Evolutionary conservation across 2,797 vertebrate species (phyloP), one percentile per base, ranked within the genome.

Genomic region (Sebastes diaconus): DNA sequence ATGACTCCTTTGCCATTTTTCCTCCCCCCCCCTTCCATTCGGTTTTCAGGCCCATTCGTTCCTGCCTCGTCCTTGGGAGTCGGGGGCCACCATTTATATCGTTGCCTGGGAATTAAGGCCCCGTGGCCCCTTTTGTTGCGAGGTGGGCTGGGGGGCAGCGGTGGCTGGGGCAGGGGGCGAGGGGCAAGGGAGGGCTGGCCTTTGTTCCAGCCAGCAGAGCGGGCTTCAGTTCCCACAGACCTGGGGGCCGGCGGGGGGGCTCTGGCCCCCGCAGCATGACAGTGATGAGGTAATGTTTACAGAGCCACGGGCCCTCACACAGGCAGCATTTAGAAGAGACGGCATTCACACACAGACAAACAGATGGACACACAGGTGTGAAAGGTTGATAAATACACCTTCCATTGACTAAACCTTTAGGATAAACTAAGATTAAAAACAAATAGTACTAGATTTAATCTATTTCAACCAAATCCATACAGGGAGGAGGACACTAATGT

Each of bases 101-200:
- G 95, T 96, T 96, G 97, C 96, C 96, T 96, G 95, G 96, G 96
- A 96, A 97, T 97, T 95, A 95, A 96, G 96, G 96, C 95, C 94
- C 96, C 90, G 90, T 65, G 90, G 94, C 92, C 93, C 95, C 92
- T 97, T 97, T 96, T 97, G 93, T 94, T 90, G 88, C 3, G 81
- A 89, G 91, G 90, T 94, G 96, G 95, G 95, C 96, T 90, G 87
- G 92, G 89, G 90, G 88, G 42, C 87, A 89, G 87, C 61, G 11
- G 80, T 85, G 90, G 89, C 93, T 91, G 92, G 93, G 94, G 88
- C 88, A 91, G 94, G 94, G 93, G 94, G 93, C 32, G 77, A 79
- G 91, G 84, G 77, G 77, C 83, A 77, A 88, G 87, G 93, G 92
- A 93, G 96, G 95, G 94, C 95, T 94, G 93, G 82, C 92, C 95